Evolutionary conservation across 2,888 invertebrate species (phyloP).

Genomic region (Ramazzottius varieornatus): DNA sequence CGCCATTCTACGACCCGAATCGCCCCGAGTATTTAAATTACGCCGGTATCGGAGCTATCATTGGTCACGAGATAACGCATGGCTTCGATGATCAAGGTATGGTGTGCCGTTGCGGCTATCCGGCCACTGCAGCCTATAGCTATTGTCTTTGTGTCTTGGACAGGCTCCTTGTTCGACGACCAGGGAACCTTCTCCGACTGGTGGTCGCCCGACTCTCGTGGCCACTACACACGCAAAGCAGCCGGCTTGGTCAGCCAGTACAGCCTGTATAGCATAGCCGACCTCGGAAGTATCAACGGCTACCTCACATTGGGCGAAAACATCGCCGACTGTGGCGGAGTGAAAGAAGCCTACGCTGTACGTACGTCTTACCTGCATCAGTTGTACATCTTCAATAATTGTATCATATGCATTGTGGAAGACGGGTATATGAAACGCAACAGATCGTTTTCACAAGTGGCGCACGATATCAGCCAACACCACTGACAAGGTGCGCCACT

Average conservation of each 20-base stretch:
- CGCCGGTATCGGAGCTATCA: slow-evolving; percentile 16
- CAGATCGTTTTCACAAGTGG: too few species aligned
- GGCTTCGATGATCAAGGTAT: slow-evolving; percentile 13
- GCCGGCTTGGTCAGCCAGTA: slow-evolving; percentile 16
- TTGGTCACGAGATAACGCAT: slow-evolving; percentile 17
- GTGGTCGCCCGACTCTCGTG: slow-evolving; percentile 11
- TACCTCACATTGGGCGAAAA: slow-evolving; percentile 24
- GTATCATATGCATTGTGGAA: neutral
- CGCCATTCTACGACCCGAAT: neutral
- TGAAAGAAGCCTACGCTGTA: slow-evolving; percentile 22
- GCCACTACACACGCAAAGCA: neutral
- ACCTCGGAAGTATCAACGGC: slow-evolving; percentile 19
- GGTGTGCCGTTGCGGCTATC: neutral
- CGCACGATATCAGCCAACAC: too few species aligned
- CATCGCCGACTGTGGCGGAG: slow-evolving; percentile 27
- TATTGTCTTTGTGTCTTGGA: too few species aligned
- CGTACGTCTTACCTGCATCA: neutral
- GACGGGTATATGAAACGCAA: neutral
- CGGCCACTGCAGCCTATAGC: too few species aligned
- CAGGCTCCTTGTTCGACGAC: slow-evolving; percentile 15
- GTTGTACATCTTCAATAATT: neutral
- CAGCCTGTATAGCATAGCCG: slow-evolving; percentile 6
- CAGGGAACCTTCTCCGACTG: slow-evolving; percentile 16
- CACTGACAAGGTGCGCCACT: too few species aligned
- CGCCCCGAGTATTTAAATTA: slow-evolving; percentile 9